Conservation (phyloP, 2,888 invertebrate genomes). For the Acanthosepion lycidas region DNA sequence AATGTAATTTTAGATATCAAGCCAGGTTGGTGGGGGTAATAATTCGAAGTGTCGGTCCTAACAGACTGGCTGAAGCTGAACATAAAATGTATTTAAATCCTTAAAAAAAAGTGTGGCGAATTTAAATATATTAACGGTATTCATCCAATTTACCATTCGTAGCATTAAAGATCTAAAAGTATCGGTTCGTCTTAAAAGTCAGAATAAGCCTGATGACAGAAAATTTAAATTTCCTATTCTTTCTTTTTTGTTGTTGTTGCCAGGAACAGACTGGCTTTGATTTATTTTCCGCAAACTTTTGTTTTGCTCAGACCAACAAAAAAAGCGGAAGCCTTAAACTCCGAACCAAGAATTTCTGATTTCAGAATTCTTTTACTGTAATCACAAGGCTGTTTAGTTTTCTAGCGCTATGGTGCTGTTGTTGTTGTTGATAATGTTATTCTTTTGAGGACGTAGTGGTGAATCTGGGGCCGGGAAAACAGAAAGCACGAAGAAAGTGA, state of each 20-base stretch:
- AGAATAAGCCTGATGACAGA: not conserved
- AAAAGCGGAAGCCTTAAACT: not conserved
- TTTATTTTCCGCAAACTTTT: not conserved
- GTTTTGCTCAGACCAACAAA: not conserved
- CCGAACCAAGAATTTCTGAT: not conserved
- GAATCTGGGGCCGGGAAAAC: conserved; percentile 99
- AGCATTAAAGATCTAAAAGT: not conserved
- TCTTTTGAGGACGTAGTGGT: conserved; percentile 79
- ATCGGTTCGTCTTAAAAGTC: not conserved
- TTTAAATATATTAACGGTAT: too few species aligned
- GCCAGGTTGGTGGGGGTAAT: too few species aligned
- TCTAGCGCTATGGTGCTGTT: not conserved
- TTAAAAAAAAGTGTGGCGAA: too few species aligned
- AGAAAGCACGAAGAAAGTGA: conserved; percentile 99
- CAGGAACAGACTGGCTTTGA: not conserved
- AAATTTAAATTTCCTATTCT: too few species aligned
- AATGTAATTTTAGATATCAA: too few species aligned
- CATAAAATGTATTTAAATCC: too few species aligned
- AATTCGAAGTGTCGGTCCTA: too few species aligned
- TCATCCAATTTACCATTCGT: too few species aligned
- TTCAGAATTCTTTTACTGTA: not conserved
- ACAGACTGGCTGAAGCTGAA: too few species aligned
- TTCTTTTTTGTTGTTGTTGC: not conserved
- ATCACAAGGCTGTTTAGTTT: not conserved
- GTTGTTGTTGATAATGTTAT: conserved; percentile 36